A percentile compares a stretch with the other conserved stretches of the same genome.
These are phyloP conservation scores for Odontothrips loti DNA, from an alignment of 2,888 invertebrate species.

Conservation along the genomic window DNA sequence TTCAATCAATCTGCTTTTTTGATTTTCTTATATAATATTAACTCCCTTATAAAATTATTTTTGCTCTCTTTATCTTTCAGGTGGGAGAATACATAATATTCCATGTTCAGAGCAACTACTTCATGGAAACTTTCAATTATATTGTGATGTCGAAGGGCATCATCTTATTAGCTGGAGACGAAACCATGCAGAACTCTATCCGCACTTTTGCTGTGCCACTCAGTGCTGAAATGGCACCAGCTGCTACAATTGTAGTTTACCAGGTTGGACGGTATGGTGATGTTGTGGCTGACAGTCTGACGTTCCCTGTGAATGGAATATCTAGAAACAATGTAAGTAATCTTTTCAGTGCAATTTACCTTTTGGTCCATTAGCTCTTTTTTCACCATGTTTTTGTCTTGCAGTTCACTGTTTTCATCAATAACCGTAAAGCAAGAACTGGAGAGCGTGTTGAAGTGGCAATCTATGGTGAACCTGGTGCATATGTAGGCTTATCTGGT, in stretches of 20 bases:
- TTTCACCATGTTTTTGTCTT: slow-evolving; percentile 38
- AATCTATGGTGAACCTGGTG: slow-evolving; percentile 88
- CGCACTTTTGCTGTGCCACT: slow-evolving; percentile 77
- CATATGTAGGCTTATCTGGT: slow-evolving; percentile 88
- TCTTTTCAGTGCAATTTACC: too few species aligned
- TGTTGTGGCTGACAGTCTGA: slow-evolving; percentile 86
- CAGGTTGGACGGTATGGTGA: slow-evolving; percentile 73
- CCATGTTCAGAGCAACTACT: slow-evolving; percentile 88
- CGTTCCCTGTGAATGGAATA: slow-evolving; percentile 95
- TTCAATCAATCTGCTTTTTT: not conserved
- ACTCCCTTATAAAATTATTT: slow-evolving; percentile 20
- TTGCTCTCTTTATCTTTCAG: slow-evolving; percentile 46
- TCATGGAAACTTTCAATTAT: slow-evolving; percentile 83
- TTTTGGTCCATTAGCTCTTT: too few species aligned
- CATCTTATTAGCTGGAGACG: slow-evolving; percentile 76
- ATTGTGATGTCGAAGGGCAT: slow-evolving; percentile 90
- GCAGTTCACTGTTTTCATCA: slow-evolving; percentile 79
- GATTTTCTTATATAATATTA: slow-evolving; percentile 15
- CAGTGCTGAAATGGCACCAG: slow-evolving; percentile 88
- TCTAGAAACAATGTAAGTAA: slow-evolving; percentile 77
- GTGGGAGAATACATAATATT: slow-evolving; percentile 93
- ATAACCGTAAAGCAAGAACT: slow-evolving; percentile 89
- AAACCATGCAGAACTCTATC: slow-evolving; percentile 73
- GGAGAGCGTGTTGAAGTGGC: slow-evolving; percentile 91
- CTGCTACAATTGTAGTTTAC: slow-evolving; percentile 85